These are phyloP conservation scores for Anomalospiza imberbis DNA, from an alignment of 2,797 vertebrate species.

Conservation along the genomic window DNA sequence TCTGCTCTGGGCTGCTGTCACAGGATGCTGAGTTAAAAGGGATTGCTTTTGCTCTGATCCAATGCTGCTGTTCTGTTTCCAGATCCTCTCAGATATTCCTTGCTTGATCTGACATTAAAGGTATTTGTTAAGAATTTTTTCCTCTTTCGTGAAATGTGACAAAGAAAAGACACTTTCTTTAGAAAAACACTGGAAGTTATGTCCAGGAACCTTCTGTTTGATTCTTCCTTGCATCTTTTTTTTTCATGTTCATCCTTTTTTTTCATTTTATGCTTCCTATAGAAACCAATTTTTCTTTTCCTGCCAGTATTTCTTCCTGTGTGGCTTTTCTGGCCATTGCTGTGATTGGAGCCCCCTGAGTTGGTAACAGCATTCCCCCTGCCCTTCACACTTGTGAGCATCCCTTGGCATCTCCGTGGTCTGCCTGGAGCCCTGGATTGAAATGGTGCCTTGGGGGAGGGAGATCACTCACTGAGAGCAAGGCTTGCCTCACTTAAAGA, in stretches of 20 bases:
- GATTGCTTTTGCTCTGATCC: background rate
- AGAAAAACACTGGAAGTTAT: background rate
- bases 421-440: background rate
- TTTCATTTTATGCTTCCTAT: background rate
- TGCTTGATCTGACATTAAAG: constrained; percentile 21
- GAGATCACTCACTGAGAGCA: background rate
- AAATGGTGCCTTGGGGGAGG: background rate
- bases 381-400: background rate
- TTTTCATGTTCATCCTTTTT: background rate
- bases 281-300: background rate
- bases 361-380: background rate
- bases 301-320: rapidly evolving
- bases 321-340: background rate
- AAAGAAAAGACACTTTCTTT: background rate
- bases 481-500: background rate
- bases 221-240: background rate
- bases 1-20: background rate
- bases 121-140: background rate
- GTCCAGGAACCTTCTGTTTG: background rate
- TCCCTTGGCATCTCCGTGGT: background rate
- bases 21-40: background rate
- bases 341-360: background rate
- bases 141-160: background rate
- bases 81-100: background rate
- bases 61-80: background rate